Conservation (phyloP, 2,797 vertebrate species). For the Dermochelys coriacea region DNA sequence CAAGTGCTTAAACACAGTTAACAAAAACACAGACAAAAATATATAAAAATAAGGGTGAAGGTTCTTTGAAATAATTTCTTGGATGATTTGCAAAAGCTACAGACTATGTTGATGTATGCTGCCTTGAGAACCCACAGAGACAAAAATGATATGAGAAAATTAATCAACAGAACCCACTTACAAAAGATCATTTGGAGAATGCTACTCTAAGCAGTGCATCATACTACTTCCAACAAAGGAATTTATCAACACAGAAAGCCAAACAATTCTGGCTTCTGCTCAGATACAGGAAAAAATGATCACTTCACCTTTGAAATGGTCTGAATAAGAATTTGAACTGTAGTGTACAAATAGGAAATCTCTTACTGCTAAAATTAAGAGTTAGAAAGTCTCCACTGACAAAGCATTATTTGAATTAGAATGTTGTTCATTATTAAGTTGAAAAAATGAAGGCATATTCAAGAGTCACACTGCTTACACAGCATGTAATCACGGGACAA, state of each 20-base stretch:
- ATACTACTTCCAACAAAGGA: not conserved
- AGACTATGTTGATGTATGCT: not conserved
- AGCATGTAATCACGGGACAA: not conserved
- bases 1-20: not conserved
- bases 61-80: not conserved
- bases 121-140: not conserved
- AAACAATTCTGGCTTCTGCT: not conserved
- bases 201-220: not conserved
- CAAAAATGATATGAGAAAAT: not conserved
- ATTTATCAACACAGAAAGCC: not conserved
- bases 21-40: not conserved
- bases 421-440: rapidly evolving
- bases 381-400: not conserved
- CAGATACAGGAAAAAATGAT: not conserved
- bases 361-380: not conserved
- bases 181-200: not conserved
- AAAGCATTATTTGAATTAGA: not conserved
- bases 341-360: not conserved
- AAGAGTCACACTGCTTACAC: not conserved
- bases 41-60: not conserved
- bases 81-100: not conserved
- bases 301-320: rapidly evolving
- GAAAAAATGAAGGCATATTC: not conserved
- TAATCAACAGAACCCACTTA: not conserved
- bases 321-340: not conserved